A percentile compares a stretch with the other conserved stretches of the same genome.
These are phyloP conservation scores for Melanerpes formicivorus DNA, from an alignment of 2,113 vertebrate species.

Conservation along the genomic window DNA sequence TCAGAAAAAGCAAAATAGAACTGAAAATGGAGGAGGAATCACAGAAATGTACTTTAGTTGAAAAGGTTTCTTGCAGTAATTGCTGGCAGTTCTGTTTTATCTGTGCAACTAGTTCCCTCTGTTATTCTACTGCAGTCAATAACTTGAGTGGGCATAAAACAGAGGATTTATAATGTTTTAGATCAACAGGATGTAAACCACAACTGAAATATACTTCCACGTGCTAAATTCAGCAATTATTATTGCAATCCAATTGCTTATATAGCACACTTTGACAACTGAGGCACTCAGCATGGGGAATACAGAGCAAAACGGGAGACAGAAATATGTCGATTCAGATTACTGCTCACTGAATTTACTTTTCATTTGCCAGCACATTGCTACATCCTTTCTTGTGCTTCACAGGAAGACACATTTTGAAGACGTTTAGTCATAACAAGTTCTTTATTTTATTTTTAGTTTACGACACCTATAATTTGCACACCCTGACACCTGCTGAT, in stretches of 20 bases:
- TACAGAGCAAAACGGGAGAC: background rate
- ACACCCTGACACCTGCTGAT: conserved; percentile 59
- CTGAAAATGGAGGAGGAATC: background rate
- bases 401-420: conserved; percentile 6
- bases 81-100: conserved; percentile 6
- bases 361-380: background rate
- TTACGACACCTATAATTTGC: conserved; percentile 36
- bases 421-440: conserved; percentile 8
- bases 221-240: conserved; percentile 8
- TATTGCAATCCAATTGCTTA: conserved; percentile 8
- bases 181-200: conserved; percentile 19
- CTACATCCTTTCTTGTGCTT: background rate
- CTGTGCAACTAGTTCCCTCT: background rate
- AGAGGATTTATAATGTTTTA: conserved; percentile 4
- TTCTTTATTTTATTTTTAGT: conserved; percentile 36
- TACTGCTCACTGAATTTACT: background rate
- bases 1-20: background rate
- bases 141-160: conserved; percentile 4
- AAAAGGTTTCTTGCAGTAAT: background rate
- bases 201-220: background rate
- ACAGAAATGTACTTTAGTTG: background rate
- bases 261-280: background rate
- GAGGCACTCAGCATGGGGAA: background rate
- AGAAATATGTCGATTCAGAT: background rate
- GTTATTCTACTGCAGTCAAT: background rate